Base-by-base conservation (phyloP, 2,888 invertebrate species). In the Rhodophaea formosa region DNA sequence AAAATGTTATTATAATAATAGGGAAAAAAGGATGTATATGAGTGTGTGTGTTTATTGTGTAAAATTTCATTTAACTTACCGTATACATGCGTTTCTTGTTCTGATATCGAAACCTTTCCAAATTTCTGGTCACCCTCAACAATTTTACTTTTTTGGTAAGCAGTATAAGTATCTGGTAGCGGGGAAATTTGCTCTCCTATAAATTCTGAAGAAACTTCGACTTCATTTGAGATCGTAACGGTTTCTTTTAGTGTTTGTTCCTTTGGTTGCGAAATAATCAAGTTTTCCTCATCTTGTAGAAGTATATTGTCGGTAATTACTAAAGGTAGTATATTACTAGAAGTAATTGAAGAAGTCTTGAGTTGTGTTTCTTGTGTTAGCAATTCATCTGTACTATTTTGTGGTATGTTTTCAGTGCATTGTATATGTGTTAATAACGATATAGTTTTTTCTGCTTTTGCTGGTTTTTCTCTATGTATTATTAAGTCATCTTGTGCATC, bases 201-300 rank as follows among this genome's bases (percentile, higher is more conserved):
- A 63, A 85, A 83, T 68, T 84, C 80, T 56, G 84, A 75, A 10
- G 74, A 77, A 42, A 87, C 74, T 62, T 80, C 72, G 17, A 88
- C 57, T 72, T 84, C 90, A 64, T 80, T 82, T 42, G 76, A 77
- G 3, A 82, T 59, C 47, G 75, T 82, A 46, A 88, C 70, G 59
- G 71, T 72, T 70, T 86, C 71, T 42, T 62, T 77, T 59, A 80
- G 65, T 60, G 73, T 80, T 71, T 82, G 82, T 72, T 76, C 66
- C 62, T 74, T 76, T 32, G 80, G 77, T 73, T 75, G 65, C 59
- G 63, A 67, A 70, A 81, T 63, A 61, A 67, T 58, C 62, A 91
- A 74, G 58, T 82, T 77, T 53, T 79, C 78, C 81, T 91, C 92
- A 66, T 78, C 81, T 74, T 86, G 83, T 32, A 88, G 63, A 61